phyloP scores from a whole-genome alignment of 2,888 invertebrate genomes.

The Hemicrepidius hirtus region DNA sequence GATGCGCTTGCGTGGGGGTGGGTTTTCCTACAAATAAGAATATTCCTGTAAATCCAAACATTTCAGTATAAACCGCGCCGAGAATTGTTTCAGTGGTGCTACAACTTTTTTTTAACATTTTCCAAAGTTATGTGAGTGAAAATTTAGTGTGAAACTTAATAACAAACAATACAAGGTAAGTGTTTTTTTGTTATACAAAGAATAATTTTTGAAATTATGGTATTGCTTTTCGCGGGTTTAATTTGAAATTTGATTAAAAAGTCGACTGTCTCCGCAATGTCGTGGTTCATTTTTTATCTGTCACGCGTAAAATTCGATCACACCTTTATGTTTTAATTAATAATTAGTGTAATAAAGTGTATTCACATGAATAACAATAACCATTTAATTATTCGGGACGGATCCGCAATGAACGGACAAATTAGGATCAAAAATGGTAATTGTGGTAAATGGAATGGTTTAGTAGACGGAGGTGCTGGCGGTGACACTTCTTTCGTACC shows the following conservation, averaged over 20 bases:
- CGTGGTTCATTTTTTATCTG: slow-evolving; percentile 57
- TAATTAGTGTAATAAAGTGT: slow-evolving; percentile 6
- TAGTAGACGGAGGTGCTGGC: slow-evolving; percentile 8
- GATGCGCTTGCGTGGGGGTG: slow-evolving; percentile 44
- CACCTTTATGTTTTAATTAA: slow-evolving; percentile 6
- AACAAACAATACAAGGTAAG: background rate
- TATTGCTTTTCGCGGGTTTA: slow-evolving; percentile 4
- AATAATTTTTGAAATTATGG: background rate
- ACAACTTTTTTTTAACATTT: background rate
- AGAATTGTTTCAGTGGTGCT: slow-evolving; percentile 10
- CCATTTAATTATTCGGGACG: slow-evolving; percentile 55
- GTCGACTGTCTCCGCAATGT: slow-evolving; percentile 51
- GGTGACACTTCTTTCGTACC: slow-evolving; percentile 11
- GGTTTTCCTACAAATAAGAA: slow-evolving; percentile 39
- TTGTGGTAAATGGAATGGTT: slow-evolving; percentile 16
- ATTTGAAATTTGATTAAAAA: slow-evolving; percentile 26
- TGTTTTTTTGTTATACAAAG: background rate
- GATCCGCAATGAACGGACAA: slow-evolving; percentile 40
- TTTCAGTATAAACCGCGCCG: slow-evolving; percentile 30
- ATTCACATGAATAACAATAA: slow-evolving; percentile 38
- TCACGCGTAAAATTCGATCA: slow-evolving; percentile 31
- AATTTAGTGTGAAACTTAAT: background rate
- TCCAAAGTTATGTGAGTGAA: background rate
- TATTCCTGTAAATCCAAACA: slow-evolving; percentile 27
- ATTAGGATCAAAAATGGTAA: slow-evolving; percentile 19